A percentile compares a stretch with the other conserved stretches of the same genome.
Evolutionary conservation across 2,113 vertebrate species (phyloP).

Genomic region (Cavia aperea): DNA sequence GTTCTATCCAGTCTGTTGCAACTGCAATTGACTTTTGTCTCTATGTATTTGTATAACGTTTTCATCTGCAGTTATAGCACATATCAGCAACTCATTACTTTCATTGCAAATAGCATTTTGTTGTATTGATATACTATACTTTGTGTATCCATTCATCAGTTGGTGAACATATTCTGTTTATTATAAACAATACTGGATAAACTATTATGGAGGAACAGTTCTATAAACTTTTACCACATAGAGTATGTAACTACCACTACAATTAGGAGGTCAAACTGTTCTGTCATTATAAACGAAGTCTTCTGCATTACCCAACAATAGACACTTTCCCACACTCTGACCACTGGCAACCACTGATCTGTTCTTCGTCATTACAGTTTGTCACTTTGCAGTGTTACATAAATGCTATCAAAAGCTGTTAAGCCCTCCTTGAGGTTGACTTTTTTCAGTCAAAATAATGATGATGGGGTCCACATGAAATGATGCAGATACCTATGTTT

Average conservation of each 20-base stretch:
- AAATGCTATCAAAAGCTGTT: neutral
- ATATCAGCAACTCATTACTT: neutral
- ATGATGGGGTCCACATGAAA: neutral
- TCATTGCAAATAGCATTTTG: neutral
- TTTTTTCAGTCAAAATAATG: neutral
- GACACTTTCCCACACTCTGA: neutral
- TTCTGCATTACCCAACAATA: neutral
- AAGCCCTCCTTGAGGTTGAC: neutral
- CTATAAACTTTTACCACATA: neutral
- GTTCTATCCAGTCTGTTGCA: neutral
- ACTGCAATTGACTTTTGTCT: neutral
- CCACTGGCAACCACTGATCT: neutral
- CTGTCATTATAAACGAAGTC: neutral
- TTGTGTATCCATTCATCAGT: neutral
- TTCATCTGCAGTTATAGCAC: neutral
- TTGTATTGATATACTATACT: neutral
- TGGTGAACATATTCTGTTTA: neutral
- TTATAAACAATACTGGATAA: neutral
- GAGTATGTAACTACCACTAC: neutral
- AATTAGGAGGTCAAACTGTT: neutral
- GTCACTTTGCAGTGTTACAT: neutral
- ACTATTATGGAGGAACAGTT: neutral
- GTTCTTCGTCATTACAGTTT: neutral
- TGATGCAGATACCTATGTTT: neutral
- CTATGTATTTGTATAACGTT: neutral